Conservation (phyloP, 2,797 vertebrate species). For the Esox lucius region DNA sequence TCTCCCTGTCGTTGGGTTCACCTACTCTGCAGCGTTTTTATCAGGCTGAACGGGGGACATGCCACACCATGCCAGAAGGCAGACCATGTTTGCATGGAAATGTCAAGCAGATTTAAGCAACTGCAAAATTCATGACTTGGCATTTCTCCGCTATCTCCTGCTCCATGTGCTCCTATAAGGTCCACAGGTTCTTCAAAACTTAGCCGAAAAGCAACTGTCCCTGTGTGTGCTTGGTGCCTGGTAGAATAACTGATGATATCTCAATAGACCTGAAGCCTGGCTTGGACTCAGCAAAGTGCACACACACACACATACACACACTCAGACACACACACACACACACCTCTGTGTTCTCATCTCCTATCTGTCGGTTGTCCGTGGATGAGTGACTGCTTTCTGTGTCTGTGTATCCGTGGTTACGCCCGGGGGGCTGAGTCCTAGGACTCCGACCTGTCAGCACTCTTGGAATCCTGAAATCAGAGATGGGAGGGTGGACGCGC, state of each 20-base stretch:
- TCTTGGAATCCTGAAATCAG: conserved; percentile 64
- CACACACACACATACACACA: conserved; percentile 15
- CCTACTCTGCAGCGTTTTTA: conserved; percentile 15
- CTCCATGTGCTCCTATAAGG: conserved; percentile 21
- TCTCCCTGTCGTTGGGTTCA: conserved; percentile 10
- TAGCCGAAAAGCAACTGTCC: conserved; percentile 27
- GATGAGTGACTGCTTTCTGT: conserved; percentile 70
- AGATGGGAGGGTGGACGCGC: too few species aligned
- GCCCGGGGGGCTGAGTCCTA: conserved; percentile 59
- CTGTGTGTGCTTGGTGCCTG: conserved; percentile 2
- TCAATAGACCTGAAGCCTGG: conserved; percentile 39
- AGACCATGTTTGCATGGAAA: conserved; percentile 42
- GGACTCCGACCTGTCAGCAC: conserved; percentile 67
- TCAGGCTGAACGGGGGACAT: conserved; percentile 25
- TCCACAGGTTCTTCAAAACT: conserved; percentile 17
- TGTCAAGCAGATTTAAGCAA: conserved; percentile 59
- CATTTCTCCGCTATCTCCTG: conserved; percentile 48
- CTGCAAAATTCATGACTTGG: conserved; percentile 57
- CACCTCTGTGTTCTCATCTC: conserved; percentile 51
- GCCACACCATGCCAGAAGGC: conserved; percentile 28
- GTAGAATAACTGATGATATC: conserved; percentile 47
- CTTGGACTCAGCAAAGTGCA: conserved; percentile 21
- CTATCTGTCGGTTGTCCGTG: conserved; percentile 51
- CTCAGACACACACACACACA: conserved; percentile 3
- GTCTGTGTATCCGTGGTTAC: conserved; percentile 70